phyloP scores from a whole-genome alignment of 1,140 invertebrate genomes.

The Cephus cinctus region DNA sequence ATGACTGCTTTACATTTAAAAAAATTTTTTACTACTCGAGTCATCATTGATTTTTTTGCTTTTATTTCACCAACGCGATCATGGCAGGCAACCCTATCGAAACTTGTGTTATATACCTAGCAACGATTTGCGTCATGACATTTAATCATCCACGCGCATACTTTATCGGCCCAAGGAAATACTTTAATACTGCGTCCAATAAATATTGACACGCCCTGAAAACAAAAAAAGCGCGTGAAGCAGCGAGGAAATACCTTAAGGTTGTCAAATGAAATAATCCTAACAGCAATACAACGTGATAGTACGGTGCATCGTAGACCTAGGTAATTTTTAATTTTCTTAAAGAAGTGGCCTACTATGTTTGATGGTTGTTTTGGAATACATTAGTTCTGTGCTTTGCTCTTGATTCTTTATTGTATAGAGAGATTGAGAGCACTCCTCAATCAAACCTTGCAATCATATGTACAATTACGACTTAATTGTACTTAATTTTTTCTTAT shows the following conservation, averaged over 20 bases:
- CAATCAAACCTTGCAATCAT: no score
- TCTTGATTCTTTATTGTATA: no score
- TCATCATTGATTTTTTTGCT: not conserved
- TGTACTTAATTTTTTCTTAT: no score
- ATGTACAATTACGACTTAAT: no score
- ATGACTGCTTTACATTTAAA: not conserved
- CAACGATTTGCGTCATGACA: constrained; percentile 17
- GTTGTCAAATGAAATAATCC: not conserved
- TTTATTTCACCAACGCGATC: constrained; percentile 1
- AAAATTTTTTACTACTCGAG: constrained; percentile 5
- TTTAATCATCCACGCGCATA: constrained; percentile 10
- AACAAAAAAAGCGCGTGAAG: no score
- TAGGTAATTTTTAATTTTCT: not conserved
- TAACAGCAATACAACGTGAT: constrained; percentile 3
- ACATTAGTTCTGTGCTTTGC: no score
- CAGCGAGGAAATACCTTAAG: no score
- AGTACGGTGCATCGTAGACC: not conserved
- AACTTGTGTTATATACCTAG: constrained; percentile 16
- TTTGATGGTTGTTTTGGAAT: no score
- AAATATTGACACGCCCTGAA: not conserved
- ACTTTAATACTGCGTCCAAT: not conserved
- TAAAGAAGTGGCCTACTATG: no score
- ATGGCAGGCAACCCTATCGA: no score
- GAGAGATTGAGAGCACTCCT: no score
- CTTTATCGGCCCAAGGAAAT: no score